A percentile compares a stretch with the other conserved stretches of the same genome.
These are phyloP conservation scores for Trissoscelio sp. DNA, from an alignment of 2,888 invertebrate species.

Conservation along the genomic window DNA sequence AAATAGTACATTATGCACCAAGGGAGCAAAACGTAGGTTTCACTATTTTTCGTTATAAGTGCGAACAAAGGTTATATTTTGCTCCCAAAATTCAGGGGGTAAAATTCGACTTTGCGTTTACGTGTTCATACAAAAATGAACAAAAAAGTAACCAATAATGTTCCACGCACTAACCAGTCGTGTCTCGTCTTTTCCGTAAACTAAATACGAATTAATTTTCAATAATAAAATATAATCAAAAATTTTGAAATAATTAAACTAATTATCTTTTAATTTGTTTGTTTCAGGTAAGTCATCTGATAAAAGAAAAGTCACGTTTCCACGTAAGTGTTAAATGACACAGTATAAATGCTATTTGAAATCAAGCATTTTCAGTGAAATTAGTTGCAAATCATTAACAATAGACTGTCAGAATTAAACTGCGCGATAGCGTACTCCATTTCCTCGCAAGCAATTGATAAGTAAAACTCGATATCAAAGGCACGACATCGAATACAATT, in stretches of 20 bases:
- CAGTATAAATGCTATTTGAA: no score
- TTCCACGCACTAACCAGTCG: no score
- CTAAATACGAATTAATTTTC: background rate
- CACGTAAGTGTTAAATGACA: background rate
- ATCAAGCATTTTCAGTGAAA: background rate
- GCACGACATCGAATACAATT: constrained; percentile 9
- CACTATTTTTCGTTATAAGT: no score
- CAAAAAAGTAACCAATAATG: no score
- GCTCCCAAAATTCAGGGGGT: no score
- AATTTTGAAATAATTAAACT: background rate
- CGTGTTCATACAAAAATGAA: no score
- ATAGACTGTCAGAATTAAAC: background rate
- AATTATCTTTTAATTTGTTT: background rate
- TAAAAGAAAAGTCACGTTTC: background rate
- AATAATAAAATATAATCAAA: background rate
- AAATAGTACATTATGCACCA: no score
- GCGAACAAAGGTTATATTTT: no score
- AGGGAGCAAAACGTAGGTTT: no score
- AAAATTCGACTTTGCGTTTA: no score
- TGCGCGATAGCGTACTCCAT: background rate
- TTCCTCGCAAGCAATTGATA: background rate
- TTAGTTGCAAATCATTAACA: background rate
- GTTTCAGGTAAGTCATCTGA: constrained; percentile 7
- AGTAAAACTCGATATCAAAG: constrained; percentile 10
- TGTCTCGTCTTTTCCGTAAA: background rate